Evolutionary conservation across 2,888 invertebrate genomes (phyloP).

Genomic region (Athrips mouffetella): DNA sequence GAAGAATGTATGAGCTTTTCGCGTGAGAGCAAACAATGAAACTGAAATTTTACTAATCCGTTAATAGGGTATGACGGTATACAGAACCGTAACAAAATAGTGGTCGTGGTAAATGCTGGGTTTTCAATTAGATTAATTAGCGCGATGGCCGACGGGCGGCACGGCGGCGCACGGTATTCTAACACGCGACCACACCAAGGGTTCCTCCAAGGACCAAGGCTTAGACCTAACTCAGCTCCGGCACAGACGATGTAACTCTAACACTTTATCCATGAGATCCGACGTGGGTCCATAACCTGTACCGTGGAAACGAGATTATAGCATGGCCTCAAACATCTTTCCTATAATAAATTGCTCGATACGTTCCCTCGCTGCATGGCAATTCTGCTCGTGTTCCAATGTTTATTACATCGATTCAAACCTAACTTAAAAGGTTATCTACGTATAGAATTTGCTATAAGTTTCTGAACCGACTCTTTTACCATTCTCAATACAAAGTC

Average conservation of each 20-base stretch:
- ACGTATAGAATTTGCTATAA: background rate
- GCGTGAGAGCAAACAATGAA: conserved; percentile 12
- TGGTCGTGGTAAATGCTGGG: conserved; percentile 34
- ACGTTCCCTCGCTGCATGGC: background rate
- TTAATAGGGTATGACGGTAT: conserved; percentile 23
- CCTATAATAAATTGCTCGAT: conserved; percentile 9
- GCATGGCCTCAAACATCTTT: conserved; percentile 54
- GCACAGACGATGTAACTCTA: background rate
- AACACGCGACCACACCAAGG: conserved; percentile 44
- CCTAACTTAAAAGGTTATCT: background rate
- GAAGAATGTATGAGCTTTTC: too few species aligned
- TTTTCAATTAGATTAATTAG: conserved; percentile 66
- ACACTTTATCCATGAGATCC: conserved; percentile 3
- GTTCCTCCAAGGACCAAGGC: conserved; percentile 15
- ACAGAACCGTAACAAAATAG: conserved; percentile 31
- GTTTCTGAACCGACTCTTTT: background rate
- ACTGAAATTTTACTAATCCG: conserved; percentile 19
- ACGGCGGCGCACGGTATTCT: conserved; percentile 30
- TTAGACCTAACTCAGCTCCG: background rate
- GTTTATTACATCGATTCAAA: background rate
- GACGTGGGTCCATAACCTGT: conserved; percentile 58
- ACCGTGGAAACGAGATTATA: conserved; percentile 72
- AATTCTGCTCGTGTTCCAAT: conserved; percentile 2
- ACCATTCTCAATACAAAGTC: background rate
- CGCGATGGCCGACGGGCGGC: conserved; percentile 28